Evolutionary conservation across 2,113 vertebrate genomes (phyloP).

Genomic region (Cervus canadensis): DNA sequence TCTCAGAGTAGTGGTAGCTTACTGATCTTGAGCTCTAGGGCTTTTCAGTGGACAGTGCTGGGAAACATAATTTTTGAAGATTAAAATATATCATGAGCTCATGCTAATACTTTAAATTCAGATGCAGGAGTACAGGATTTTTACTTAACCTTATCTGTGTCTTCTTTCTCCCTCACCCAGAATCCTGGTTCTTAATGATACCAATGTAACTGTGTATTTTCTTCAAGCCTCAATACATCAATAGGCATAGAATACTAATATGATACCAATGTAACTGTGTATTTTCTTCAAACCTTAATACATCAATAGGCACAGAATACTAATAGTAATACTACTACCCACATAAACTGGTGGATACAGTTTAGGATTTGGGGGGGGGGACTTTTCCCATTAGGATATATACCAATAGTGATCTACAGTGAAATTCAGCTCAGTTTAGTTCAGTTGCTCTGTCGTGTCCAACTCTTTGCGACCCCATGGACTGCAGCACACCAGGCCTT

Average conservation of each 20-base stretch:
- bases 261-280: neutral
- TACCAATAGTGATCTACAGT: neutral
- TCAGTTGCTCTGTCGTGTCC: neutral
- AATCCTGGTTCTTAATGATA: neutral
- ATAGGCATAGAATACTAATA: neutral
- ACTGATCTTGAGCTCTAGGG: neutral
- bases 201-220: neutral
- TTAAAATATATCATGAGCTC: neutral
- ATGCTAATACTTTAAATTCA: constrained; percentile 5
- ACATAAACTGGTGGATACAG: neutral
- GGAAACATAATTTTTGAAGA: neutral
- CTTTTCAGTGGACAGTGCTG: neutral
- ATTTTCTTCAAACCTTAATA: neutral
- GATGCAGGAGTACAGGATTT: neutral
- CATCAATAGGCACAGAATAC: neutral
- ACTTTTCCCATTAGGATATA: neutral
- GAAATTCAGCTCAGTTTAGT: neutral
- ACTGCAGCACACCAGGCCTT: neutral
- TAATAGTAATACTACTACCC: neutral
- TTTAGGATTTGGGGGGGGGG: neutral
- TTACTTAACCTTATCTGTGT: neutral
- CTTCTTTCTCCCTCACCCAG: neutral
- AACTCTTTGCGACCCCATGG: neutral
- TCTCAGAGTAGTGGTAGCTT: neutral
- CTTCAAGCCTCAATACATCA: neutral